phyloP scores from a whole-genome alignment of 2,888 invertebrate genomes.

The Trichogramma dendrolimi region DNA sequence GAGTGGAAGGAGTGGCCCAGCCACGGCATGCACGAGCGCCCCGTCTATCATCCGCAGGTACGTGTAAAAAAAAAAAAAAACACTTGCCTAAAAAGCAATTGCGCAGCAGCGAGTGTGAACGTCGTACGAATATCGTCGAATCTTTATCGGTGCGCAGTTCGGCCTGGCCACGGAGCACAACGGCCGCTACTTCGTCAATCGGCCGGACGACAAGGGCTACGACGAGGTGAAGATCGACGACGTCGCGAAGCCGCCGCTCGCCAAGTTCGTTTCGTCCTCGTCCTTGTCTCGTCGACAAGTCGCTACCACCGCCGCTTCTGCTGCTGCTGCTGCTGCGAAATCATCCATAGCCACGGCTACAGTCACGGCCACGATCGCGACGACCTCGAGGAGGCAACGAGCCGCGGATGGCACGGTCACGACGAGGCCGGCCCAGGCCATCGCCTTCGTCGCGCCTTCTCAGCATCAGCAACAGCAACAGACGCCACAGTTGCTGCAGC shows the following conservation, averaged over 20 bases:
- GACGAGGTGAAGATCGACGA: constrained; percentile 36
- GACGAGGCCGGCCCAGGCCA: neutral
- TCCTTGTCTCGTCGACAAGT: constrained; percentile 28
- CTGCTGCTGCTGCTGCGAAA: neutral
- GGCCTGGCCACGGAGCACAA: constrained; percentile 44
- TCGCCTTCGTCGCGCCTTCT: neutral
- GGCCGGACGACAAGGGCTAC: constrained; percentile 37
- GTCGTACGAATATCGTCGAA: neutral
- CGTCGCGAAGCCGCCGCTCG: constrained; percentile 28
- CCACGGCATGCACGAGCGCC: constrained; percentile 49
- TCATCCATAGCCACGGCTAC: neutral
- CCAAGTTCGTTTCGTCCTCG: constrained; percentile 41
- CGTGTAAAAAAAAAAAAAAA: neutral
- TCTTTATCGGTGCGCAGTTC: constrained; percentile 29
- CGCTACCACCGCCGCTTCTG: neutral
- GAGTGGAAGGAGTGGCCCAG: constrained; percentile 48
- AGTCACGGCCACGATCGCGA: neutral
- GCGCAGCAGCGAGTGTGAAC: neutral
- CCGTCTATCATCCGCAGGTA: constrained; percentile 45
- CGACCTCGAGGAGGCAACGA: neutral
- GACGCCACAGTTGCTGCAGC: neutral
- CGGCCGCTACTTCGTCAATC: constrained; percentile 38
- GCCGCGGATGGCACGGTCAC: neutral
- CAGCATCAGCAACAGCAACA: neutral
- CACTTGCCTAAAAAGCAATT: neutral